Evolutionary conservation across 2,888 invertebrate species (phyloP), one percentile per base, ranked within the genome.

Genomic region (Mesochorus sp.): DNA sequence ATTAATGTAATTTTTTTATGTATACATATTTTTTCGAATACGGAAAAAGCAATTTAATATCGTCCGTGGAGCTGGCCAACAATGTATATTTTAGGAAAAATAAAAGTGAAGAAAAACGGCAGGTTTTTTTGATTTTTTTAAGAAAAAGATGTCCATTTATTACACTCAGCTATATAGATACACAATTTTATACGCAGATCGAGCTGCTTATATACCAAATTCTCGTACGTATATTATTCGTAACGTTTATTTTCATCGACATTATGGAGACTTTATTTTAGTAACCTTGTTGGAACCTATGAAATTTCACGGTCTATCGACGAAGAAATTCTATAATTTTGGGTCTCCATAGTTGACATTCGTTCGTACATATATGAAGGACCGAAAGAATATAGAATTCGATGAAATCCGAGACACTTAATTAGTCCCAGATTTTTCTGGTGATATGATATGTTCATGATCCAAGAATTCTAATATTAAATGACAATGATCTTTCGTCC

Each of bases 391-490:
- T n/a, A 26, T 1, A 6, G 62, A 51, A n/a, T 49, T 3, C n/a
- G 5, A 51, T 26, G 12, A 64, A 44, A 66, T 39, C 8, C 26
- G 51, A 42, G n/a, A 70, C 34, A 64, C 12, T 12, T 51, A 14
- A 28, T 28, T 28, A 1, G 1, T 51, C 68, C 42, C n/a, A n/a
- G n/a, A 5, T 51, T 44, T 59, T 44, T 17, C 72, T 72, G 62
- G 71, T 72, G 76, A 61, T 24, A 83, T 89, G 89, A 89, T 89
- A 89, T 89, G 89, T 89, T 81, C 79, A 83, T 81, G 84, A 84
- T 85, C 83, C 82, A 80, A 81, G 81, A 84, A 51, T 75, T 70
- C 44, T 71, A 75, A 17, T 10, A 70, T 59, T 44, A 70, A 61
- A 66, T 12, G 62, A 76, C 59, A 68, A 64, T 51, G 28, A 59